These are phyloP conservation scores for Siniperca obscura DNA, from an alignment of 2,797 vertebrate species.

Conservation along the genomic window DNA sequence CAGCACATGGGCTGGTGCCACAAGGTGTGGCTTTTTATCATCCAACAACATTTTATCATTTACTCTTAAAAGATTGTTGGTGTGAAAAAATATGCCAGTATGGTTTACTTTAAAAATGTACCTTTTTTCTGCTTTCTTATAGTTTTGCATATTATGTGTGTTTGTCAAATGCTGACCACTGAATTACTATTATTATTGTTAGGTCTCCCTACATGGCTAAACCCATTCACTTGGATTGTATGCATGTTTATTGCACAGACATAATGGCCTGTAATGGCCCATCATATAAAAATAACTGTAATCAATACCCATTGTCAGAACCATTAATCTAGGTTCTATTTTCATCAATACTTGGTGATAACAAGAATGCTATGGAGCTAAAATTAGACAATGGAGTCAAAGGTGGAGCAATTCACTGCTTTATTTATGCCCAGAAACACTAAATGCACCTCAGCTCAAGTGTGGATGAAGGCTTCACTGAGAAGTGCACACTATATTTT, in stretches of 20 bases:
- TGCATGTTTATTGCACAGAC: background rate
- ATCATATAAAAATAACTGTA: background rate
- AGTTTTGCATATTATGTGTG: background rate
- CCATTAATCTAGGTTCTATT: background rate
- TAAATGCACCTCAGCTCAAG: conserved; percentile 20
- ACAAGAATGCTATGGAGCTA: background rate
- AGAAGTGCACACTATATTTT: background rate
- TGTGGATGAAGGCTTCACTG: conserved; percentile 8
- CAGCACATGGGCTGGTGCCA: too few relatives aligned
- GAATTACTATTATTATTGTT: background rate
- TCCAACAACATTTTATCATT: background rate
- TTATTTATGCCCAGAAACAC: conserved; percentile 30
- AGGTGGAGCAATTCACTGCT: background rate
- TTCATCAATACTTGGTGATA: conserved; percentile 11
- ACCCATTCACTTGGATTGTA: background rate
- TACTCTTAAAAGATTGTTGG: background rate
- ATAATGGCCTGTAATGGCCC: background rate
- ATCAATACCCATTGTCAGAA: conserved; percentile 12
- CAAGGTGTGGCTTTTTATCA: background rate
- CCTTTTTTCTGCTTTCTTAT: background rate
- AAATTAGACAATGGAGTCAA: conserved; percentile 1
- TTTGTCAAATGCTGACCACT: background rate
- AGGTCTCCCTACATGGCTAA: background rate
- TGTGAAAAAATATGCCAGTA: background rate
- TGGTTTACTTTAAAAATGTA: background rate